phyloP scores from a whole-genome alignment of 2,888 invertebrate species.

The Drosophila nigritarsus region DNA sequence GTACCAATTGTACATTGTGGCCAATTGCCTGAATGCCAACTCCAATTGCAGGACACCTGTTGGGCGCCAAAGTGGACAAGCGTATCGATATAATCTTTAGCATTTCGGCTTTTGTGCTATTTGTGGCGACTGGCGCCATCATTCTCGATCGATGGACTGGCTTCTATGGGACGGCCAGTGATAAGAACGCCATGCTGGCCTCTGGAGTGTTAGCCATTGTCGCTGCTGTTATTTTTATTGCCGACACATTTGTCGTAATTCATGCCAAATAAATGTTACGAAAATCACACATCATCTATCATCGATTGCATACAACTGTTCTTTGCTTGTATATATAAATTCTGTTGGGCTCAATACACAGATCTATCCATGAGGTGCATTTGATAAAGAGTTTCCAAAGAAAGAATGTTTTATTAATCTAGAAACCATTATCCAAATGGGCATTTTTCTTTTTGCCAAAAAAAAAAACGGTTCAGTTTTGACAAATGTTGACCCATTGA shows the following conservation, averaged over 20 bases:
- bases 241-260: conserved; percentile 74
- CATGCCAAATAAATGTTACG: conserved; percentile 48
- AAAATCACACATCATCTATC: background rate
- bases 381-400: background rate
- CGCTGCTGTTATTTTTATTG: conserved; percentile 73
- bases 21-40: conserved; percentile 16
- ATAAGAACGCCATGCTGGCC: conserved; percentile 66
- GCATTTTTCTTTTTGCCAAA: background rate
- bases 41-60: conserved; percentile 68
- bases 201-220: conserved; percentile 71
- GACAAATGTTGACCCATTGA: background rate
- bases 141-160: conserved; percentile 76
- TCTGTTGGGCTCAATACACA: background rate
- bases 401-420: background rate
- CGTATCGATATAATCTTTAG: conserved; percentile 77
- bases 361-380: background rate
- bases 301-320: background rate
- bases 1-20: background rate
- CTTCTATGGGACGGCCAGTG: conserved; percentile 40
- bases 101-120: conserved; percentile 71
- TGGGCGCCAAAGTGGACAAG: conserved; percentile 73
- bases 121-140: conserved; percentile 72
- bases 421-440: background rate
- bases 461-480: background rate
- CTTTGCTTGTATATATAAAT: background rate